Evolutionary conservation across 2,113 vertebrate species (phyloP).

Genomic region (Marmota flaviventris): DNA sequence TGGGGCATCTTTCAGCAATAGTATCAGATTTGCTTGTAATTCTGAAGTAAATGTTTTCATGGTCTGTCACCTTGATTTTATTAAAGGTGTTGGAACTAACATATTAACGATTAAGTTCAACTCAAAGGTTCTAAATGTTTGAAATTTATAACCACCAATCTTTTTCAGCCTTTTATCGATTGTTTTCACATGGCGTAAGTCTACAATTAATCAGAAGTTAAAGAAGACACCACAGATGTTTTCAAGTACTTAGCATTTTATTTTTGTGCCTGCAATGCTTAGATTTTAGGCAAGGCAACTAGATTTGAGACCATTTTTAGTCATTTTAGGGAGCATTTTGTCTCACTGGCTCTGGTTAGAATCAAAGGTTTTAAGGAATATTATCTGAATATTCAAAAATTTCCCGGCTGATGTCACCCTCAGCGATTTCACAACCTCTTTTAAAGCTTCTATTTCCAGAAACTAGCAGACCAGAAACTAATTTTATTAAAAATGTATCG

Average conservation of each 20-base stretch:
- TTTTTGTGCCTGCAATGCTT: slow-evolving; percentile 40
- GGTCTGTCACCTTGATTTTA: slow-evolving; percentile 91
- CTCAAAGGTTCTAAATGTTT: slow-evolving; percentile 81
- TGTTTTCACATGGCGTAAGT: slow-evolving; percentile 58
- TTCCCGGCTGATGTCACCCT: slow-evolving; percentile 39
- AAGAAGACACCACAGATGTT: slow-evolving; percentile 73
- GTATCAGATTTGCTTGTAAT: slow-evolving; percentile 89
- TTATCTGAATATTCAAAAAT: slow-evolving; percentile 52
- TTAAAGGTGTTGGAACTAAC: slow-evolving; percentile 89
- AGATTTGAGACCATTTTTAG: background rate
- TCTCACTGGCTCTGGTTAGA: slow-evolving; percentile 49
- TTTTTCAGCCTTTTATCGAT: slow-evolving; percentile 75
- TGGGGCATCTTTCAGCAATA: slow-evolving; percentile 90
- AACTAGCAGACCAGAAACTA: slow-evolving; percentile 59
- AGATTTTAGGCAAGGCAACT: slow-evolving; percentile 52
- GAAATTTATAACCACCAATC: slow-evolving; percentile 80
- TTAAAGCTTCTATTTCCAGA: slow-evolving; percentile 72
- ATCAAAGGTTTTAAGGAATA: slow-evolving; percentile 48
- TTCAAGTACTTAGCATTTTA: slow-evolving; percentile 36
- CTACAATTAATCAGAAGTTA: slow-evolving; percentile 74
- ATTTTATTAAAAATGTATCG: slow-evolving; percentile 73
- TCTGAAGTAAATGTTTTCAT: slow-evolving; percentile 89
- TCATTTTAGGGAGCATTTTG: slow-evolving; percentile 52
- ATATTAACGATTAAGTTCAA: slow-evolving; percentile 84
- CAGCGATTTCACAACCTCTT: slow-evolving; percentile 57